These are phyloP conservation scores for Acronicta leporina DNA, from an alignment of 2,888 invertebrate species.

Conservation along the genomic window DNA sequence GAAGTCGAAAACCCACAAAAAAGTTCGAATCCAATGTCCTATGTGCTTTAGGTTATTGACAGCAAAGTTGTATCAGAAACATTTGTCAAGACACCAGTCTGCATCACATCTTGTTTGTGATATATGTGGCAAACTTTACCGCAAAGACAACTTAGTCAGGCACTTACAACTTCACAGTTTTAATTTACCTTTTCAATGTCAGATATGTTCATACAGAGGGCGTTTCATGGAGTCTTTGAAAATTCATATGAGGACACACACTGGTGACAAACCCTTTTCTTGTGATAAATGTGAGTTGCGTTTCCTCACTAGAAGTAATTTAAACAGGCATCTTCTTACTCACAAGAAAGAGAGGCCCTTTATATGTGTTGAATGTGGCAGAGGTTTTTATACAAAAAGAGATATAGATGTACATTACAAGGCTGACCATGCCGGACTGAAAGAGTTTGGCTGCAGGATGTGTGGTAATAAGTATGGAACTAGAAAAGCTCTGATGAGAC, in stretches of 20 bases:
- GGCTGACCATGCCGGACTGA: slow-evolving; percentile 72
- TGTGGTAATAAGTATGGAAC: slow-evolving; percentile 77
- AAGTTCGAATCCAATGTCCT: slow-evolving; percentile 56
- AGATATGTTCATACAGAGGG: slow-evolving; percentile 72
- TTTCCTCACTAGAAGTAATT: slow-evolving; percentile 74
- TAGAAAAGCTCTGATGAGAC: slow-evolving; percentile 74
- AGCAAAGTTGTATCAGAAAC: slow-evolving; percentile 59
- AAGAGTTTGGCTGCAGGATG: slow-evolving; percentile 68
- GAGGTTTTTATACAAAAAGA: slow-evolving; percentile 70
- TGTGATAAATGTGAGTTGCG: slow-evolving; percentile 71
- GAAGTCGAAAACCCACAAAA: slow-evolving; percentile 55
- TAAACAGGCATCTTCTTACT: slow-evolving; percentile 74
- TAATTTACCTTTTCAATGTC: slow-evolving; percentile 72
- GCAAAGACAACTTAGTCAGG: slow-evolving; percentile 72
- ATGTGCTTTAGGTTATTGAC: slow-evolving; percentile 55
- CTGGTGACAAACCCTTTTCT: slow-evolving; percentile 73
- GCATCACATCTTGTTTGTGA: slow-evolving; percentile 71
- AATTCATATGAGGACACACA: slow-evolving; percentile 73
- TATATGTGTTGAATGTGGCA: slow-evolving; percentile 71
- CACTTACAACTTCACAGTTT: slow-evolving; percentile 70
- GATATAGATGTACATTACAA: slow-evolving; percentile 73
- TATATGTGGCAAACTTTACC: slow-evolving; percentile 73
- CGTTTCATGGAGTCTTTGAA: slow-evolving; percentile 71
- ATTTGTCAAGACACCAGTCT: slow-evolving; percentile 58
- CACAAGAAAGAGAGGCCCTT: slow-evolving; percentile 70